Evolutionary conservation across 53 echinoderm and acorn worm species (phyloP).

Genomic region (Holothuria scabra): DNA sequence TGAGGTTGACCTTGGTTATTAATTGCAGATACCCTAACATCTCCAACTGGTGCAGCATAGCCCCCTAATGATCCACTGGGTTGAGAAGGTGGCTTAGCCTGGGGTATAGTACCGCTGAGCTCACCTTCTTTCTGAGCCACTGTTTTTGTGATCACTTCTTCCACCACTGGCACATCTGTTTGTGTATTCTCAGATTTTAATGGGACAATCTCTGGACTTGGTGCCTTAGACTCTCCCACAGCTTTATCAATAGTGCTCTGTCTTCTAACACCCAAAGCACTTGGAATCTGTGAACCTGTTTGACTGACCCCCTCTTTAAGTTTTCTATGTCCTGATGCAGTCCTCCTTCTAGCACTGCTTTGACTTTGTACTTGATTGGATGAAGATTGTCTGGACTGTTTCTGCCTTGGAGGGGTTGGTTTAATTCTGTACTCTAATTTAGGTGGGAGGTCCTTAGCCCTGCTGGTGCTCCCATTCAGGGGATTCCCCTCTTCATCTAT

Average conservation of each 20-base stretch:
- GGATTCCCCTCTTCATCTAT: conserved; percentile 69
- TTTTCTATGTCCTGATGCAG: conserved; percentile 23
- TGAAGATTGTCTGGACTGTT: conserved; percentile 26
- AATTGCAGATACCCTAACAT: neutral
- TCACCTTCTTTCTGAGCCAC: conserved; percentile 15
- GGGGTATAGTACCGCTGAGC: neutral
- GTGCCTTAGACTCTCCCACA: conserved; percentile 31
- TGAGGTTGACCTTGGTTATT: conserved; percentile 8
- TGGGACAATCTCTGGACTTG: neutral
- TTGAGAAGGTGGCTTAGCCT: neutral
- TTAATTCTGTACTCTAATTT: conserved; percentile 81
- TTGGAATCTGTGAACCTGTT: conserved; percentile 27
- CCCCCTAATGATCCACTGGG: neutral
- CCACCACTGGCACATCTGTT: conserved; percentile 21
- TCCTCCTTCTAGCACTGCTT: conserved; percentile 27
- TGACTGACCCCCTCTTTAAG: conserved; percentile 11
- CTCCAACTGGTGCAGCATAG: conserved; percentile 5
- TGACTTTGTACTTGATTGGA: conserved; percentile 28
- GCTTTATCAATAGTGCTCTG: conserved; percentile 26
- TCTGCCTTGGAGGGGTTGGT: conserved; percentile 77
- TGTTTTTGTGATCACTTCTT: conserved; percentile 28
- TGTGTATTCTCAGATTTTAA: conserved; percentile 7
- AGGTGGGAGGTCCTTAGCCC: conserved; percentile 18
- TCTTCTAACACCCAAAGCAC: conserved; percentile 19
- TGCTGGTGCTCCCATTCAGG: conserved; percentile 43